Evolutionary conservation across 2,797 vertebrate species (phyloP).

Genomic region (Coendou prehensilis): DNA sequence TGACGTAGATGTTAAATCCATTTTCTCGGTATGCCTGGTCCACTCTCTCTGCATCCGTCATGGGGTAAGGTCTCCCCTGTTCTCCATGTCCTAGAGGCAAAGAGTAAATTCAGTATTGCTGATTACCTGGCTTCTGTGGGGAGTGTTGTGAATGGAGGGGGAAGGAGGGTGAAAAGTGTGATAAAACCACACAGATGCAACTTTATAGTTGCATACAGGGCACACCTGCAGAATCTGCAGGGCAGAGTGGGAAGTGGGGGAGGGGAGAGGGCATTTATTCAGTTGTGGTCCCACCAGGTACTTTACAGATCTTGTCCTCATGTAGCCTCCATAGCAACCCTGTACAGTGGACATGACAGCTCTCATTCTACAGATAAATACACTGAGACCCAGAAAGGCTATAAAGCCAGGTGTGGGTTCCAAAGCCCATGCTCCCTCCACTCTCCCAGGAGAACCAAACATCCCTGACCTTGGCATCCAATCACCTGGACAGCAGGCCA

Average conservation of each 20-base stretch:
- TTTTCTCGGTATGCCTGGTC: constrained; percentile 98
- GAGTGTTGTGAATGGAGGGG: neutral
- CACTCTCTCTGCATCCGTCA: constrained; percentile 94
- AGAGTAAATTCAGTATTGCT: constrained; percentile 64
- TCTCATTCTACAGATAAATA: neutral
- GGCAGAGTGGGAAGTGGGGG: neutral
- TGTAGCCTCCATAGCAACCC: neutral
- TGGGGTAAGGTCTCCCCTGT: constrained; percentile 94
- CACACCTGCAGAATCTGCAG: neutral
- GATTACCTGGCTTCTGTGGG: neutral
- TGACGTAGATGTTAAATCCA: constrained; percentile 98
- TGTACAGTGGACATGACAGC: neutral
- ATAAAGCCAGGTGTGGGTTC: neutral
- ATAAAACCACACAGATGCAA: neutral
- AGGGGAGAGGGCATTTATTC: too few relatives aligned
- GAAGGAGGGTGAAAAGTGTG: neutral
- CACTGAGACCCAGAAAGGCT: neutral
- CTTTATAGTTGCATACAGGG: neutral
- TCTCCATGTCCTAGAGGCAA: constrained; percentile 93
- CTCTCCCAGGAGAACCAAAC: neutral
- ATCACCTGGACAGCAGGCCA: neutral
- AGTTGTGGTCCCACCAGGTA: neutral
- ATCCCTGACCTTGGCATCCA: too few relatives aligned
- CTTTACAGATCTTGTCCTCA: neutral
- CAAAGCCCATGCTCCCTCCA: neutral